phyloP scores from a whole-genome alignment of 2,888 invertebrate species.

The Bellardia pandia region DNA sequence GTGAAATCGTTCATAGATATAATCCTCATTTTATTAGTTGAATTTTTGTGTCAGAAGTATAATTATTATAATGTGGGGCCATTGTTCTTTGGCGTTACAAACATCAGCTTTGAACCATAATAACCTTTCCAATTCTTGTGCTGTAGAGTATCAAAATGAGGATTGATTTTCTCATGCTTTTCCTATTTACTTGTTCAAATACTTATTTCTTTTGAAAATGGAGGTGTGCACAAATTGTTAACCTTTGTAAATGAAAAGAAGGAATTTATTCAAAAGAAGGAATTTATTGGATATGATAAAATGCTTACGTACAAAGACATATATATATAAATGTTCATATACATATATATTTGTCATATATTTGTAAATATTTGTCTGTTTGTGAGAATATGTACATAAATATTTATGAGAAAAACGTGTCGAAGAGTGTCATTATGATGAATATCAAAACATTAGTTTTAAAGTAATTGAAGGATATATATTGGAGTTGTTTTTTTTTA shows the following conservation, averaged over 20 bases:
- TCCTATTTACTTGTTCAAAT: background rate
- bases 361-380: background rate
- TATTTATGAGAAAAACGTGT: slow-evolving; percentile 46
- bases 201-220: background rate
- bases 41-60: too few relatives aligned
- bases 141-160: background rate
- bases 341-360: background rate
- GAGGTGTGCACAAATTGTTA: slow-evolving; percentile 23
- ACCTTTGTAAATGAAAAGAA: slow-evolving; percentile 29
- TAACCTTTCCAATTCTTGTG: too few relatives aligned
- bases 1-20: too few relatives aligned
- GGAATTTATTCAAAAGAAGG: slow-evolving; percentile 8
- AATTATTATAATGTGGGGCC: too few relatives aligned
- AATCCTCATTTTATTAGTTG: too few relatives aligned
- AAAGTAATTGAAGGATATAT: slow-evolving; percentile 52
- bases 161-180: background rate
- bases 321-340: background rate
- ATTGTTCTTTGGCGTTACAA: too few relatives aligned
- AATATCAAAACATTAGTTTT: slow-evolving; percentile 56
- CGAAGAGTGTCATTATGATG: slow-evolving; percentile 55
- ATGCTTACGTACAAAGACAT: background rate
- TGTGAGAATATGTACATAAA: slow-evolving; percentile 32
- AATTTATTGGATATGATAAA: slow-evolving; percentile 60
- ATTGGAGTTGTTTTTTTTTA: background rate
- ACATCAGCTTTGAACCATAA: too few relatives aligned